A percentile compares a stretch with the other conserved stretches of the same genome.
These are phyloP conservation scores for Lynx canadensis DNA, from an alignment of 2,113 vertebrate genomes.

Conservation along the genomic window DNA sequence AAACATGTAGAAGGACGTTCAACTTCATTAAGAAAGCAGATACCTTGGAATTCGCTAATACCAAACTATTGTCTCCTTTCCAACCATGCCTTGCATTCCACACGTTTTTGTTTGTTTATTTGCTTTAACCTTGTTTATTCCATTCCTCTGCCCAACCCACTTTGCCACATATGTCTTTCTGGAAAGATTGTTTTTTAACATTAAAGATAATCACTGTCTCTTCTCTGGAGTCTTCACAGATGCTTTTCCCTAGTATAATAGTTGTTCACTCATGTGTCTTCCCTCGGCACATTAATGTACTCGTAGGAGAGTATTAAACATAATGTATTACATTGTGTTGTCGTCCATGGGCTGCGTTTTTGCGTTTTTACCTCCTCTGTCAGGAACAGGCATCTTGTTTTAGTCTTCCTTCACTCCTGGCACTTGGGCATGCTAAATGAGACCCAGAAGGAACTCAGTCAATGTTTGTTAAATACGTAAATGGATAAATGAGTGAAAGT, in stretches of 20 bases:
- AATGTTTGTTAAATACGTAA: constrained; percentile 38
- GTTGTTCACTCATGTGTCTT: constrained; percentile 54
- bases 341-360: background rate
- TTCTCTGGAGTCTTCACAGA: constrained; percentile 36
- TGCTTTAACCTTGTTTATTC: background rate
- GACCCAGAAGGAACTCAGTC: constrained; percentile 29
- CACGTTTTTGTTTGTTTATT: background rate
- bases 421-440: constrained; percentile 17
- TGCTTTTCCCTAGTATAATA: constrained; percentile 43
- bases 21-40: background rate
- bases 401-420: constrained; percentile 22
- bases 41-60: background rate
- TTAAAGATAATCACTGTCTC: constrained; percentile 43
- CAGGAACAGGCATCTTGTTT: background rate
- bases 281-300: constrained; percentile 44
- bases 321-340: constrained; percentile 25
- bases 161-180: background rate
- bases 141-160: background rate
- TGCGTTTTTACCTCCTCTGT: constrained; percentile 26
- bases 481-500: background rate
- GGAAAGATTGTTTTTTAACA: constrained; percentile 24
- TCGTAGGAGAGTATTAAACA: constrained; percentile 35
- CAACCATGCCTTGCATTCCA: background rate
- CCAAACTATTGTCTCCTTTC: background rate
- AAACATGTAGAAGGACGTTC: background rate